These are phyloP conservation scores for Arctocebus calabarensis DNA, from an alignment of 2,797 vertebrate genomes.

Conservation along the genomic window DNA sequence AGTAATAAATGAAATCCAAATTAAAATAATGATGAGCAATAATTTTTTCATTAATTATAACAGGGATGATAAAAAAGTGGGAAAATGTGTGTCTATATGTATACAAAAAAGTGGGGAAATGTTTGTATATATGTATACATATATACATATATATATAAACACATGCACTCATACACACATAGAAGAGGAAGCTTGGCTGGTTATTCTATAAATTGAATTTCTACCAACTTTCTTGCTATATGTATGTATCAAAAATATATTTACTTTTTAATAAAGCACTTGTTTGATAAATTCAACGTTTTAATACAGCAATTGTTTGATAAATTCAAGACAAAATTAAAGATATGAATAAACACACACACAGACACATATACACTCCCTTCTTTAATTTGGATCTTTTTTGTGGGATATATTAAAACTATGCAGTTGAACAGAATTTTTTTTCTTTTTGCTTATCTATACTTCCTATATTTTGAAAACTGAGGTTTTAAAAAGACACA, in stretches of 20 bases:
- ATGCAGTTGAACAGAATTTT: background rate
- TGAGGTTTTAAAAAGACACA: background rate
- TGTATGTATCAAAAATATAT: background rate
- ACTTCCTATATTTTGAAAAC: background rate
- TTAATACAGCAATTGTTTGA: background rate
- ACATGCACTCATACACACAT: background rate
- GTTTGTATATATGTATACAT: background rate
- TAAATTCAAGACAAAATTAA: background rate
- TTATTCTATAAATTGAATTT: background rate
- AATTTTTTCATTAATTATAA: background rate
- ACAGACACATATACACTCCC: background rate
- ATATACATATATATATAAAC: too few relatives aligned
- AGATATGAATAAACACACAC: background rate
- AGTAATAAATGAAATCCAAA: constrained; percentile 4
- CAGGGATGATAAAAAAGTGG: background rate
- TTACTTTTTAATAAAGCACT: constrained; percentile 25
- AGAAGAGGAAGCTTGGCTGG: background rate
- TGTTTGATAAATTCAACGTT: background rate
- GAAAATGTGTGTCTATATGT: background rate
- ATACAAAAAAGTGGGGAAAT: background rate
- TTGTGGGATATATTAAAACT: background rate
- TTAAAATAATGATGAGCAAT: background rate
- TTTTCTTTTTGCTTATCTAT: background rate
- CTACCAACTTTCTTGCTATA: background rate
- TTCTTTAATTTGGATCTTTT: background rate